phyloP scores from a whole-genome alignment of 2,888 invertebrate genomes.

The Yponomeuta plumbellus region DNA sequence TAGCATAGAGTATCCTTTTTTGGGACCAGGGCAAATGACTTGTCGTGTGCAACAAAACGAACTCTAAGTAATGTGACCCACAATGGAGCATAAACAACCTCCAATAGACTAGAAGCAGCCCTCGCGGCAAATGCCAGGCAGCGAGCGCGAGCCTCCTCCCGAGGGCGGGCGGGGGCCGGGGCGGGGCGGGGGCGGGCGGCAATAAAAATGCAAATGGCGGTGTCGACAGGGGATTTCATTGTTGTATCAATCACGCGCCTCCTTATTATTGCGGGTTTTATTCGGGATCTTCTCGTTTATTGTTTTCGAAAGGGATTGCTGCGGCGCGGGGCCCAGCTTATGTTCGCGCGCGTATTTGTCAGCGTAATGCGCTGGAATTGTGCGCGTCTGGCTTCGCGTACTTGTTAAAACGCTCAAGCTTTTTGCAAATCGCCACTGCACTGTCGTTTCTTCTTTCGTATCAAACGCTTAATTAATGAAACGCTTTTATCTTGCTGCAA shows the following conservation, averaged over 20 bases:
- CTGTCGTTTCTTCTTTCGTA: too few relatives aligned
- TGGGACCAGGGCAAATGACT: too few relatives aligned
- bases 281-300: constrained; percentile 47
- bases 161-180: constrained; percentile 29
- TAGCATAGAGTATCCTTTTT: too few relatives aligned
- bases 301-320: constrained; percentile 38
- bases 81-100: too few relatives aligned
- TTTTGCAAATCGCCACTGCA: too few relatives aligned
- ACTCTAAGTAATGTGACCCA: too few relatives aligned
- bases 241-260: constrained; percentile 66
- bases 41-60: too few relatives aligned
- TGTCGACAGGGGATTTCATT: constrained; percentile 72
- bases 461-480: too few relatives aligned
- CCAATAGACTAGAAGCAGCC: too few relatives aligned
- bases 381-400: neutral
- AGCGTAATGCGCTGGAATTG: constrained; percentile 4
- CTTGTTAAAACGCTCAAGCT: neutral
- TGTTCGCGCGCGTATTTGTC: constrained; percentile 6
- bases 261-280: constrained; percentile 63
- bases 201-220: constrained; percentile 77
- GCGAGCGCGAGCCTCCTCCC: too few relatives aligned
- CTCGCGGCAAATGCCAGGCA: too few relatives aligned
- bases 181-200: constrained; percentile 40
- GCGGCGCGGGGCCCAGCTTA: constrained; percentile 10
- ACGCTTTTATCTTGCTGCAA: too few relatives aligned